phyloP scores from a whole-genome alignment of 2,113 vertebrate genomes.

The Miniopterus natalensis region DNA sequence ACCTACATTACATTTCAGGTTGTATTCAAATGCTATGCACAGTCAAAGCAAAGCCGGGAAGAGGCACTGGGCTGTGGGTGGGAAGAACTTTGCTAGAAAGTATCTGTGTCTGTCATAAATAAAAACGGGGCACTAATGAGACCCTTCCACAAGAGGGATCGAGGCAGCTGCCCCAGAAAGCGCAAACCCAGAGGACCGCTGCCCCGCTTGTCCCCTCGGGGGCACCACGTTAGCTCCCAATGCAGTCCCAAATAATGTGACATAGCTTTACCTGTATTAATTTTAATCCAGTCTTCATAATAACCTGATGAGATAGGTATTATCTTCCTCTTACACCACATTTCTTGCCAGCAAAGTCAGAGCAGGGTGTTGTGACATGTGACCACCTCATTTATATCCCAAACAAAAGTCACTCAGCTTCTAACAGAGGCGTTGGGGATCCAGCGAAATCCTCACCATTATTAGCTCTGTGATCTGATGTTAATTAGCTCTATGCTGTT shows the following conservation, averaged over 20 bases:
- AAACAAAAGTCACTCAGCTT: neutral
- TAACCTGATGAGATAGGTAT: neutral
- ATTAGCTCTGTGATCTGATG: neutral
- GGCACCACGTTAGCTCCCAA: rapidly evolving
- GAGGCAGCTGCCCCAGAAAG: neutral
- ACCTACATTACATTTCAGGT: neutral
- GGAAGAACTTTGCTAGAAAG: neutral
- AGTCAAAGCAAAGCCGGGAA: neutral
- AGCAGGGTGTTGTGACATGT: neutral
- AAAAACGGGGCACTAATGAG: neutral
- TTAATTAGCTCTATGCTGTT: neutral
- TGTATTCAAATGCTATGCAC: neutral
- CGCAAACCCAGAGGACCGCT: rapidly evolving
- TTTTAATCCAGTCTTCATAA: neutral
- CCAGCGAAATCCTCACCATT: no score
- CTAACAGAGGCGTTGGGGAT: neutral
- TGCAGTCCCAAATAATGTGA: neutral
- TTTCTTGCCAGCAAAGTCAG: neutral
- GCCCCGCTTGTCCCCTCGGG: rapidly evolving
- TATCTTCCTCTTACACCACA: neutral
- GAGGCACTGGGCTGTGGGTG: rapidly evolving
- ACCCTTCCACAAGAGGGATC: neutral
- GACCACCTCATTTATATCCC: neutral
- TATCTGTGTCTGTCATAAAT: neutral
- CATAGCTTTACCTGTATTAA: neutral